Evolutionary conservation across 2,113 vertebrate genomes (phyloP).

Genomic region (Sceloporus tristichus): DNA sequence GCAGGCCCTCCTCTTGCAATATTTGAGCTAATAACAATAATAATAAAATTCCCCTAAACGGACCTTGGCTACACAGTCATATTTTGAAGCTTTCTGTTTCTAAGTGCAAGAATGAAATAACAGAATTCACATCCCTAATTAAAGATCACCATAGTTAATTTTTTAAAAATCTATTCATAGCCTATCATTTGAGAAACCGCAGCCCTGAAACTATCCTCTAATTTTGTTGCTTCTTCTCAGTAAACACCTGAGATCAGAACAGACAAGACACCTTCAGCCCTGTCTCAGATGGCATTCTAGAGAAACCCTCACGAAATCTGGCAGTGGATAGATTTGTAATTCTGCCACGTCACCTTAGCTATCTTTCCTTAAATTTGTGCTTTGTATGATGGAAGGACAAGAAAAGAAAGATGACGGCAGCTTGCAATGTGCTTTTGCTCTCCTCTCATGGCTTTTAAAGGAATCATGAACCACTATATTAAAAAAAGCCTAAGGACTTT

Average conservation of each 20-base stretch:
- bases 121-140: too few species aligned
- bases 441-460: not conserved
- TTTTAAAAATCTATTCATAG: too few species aligned
- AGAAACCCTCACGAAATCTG: not conserved
- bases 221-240: not conserved
- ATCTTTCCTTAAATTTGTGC: slow-evolving; percentile 1
- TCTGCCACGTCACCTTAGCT: not conserved
- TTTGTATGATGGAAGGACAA: not conserved
- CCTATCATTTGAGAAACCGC: not conserved
- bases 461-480: not conserved
- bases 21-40: too few species aligned
- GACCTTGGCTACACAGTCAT: too few species aligned
- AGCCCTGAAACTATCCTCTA: not conserved
- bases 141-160: too few species aligned
- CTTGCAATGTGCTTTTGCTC: not conserved
- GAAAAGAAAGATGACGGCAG: not conserved
- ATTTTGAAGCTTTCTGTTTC: too few species aligned
- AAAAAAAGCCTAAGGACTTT: not conserved
- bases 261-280: not conserved
- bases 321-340: not conserved
- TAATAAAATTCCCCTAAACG: too few species aligned
- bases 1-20: too few species aligned
- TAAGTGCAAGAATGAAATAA: too few species aligned
- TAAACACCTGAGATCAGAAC: not conserved
- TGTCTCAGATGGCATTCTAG: not conserved